Conservation (phyloP, 2,888 invertebrate species). For the Galerucella nymphaeae region DNA sequence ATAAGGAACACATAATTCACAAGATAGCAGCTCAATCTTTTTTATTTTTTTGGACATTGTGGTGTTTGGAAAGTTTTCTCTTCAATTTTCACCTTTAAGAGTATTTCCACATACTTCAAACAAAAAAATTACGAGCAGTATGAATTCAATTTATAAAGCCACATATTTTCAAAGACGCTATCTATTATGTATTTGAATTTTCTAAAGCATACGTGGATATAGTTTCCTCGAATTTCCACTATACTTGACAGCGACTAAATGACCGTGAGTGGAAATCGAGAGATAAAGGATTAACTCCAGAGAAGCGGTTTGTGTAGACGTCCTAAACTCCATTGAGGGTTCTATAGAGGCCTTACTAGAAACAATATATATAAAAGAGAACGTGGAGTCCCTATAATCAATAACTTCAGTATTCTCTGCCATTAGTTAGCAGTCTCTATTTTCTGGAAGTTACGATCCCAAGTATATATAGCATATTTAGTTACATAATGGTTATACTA, state of each 20-base stretch:
- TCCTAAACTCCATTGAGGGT: constrained; percentile 25
- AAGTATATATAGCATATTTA: not conserved
- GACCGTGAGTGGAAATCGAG: constrained; percentile 33
- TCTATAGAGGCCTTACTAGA: constrained; percentile 21
- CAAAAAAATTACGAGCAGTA: too few species aligned
- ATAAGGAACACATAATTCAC: too few species aligned
- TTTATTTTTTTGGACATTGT: too few species aligned
- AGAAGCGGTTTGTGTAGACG: constrained; percentile 29
- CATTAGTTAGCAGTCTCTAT: constrained; percentile 16
- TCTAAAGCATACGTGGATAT: constrained; percentile 10
- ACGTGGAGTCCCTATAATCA: constrained; percentile 26
- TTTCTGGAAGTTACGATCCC: not conserved
- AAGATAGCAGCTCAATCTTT: too few species aligned
- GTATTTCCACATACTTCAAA: too few species aligned
- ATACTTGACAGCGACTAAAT: constrained; percentile 28
- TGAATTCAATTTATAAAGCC: not conserved
- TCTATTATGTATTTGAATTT: not conserved
- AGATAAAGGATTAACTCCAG: constrained; percentile 33
- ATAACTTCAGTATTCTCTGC: constrained; percentile 25
- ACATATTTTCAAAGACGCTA: not conserved
- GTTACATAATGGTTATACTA: not conserved
- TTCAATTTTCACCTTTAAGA: too few species aligned
- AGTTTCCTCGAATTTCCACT: not conserved
- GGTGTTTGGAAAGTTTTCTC: too few species aligned
- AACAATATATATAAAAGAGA: constrained; percentile 25